These are phyloP conservation scores for Ptychodera flava DNA, from an alignment of 35 echinoderm and acorn worm species.

Conservation along the genomic window DNA sequence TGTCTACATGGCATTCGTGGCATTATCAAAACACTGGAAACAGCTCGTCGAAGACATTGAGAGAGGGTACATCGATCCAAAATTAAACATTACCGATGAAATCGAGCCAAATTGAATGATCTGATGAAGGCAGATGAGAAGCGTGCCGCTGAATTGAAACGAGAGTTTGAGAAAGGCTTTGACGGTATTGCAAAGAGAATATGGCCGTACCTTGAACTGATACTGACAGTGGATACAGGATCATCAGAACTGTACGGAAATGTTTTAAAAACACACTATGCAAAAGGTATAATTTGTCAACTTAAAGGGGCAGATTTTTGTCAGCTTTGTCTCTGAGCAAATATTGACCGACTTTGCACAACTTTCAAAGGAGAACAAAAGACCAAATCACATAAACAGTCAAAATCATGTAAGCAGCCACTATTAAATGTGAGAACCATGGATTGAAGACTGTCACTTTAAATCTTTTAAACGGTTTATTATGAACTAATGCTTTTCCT, in stretches of 20 bases:
- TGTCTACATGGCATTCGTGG: constrained; percentile 56
- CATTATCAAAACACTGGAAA: constrained; percentile 55
- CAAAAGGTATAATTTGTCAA: constrained; percentile 55
- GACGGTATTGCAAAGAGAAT: constrained; percentile 52
- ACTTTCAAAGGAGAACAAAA: too few relatives aligned
- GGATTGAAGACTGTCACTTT: too few relatives aligned
- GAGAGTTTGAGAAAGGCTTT: constrained; percentile 75
- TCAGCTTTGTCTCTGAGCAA: too few relatives aligned
- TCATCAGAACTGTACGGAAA: constrained; percentile 66
- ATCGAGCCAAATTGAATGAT: constrained; percentile 35
- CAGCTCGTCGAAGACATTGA: constrained; percentile 69
- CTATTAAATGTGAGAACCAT: too few relatives aligned
- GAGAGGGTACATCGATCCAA: constrained; percentile 20
- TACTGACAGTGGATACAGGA: constrained; percentile 54
- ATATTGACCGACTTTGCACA: too few relatives aligned
- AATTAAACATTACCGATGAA: constrained; percentile 41
- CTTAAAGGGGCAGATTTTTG: too few relatives aligned
- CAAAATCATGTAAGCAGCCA: too few relatives aligned
- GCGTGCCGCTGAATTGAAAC: constrained; percentile 58
- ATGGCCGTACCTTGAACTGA: constrained; percentile 68
- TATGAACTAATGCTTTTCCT: too few relatives aligned
- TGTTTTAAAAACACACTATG: constrained; percentile 41
- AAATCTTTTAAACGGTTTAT: too few relatives aligned
- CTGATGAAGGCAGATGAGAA: constrained; percentile 57
- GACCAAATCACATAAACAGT: too few relatives aligned